Percentiles rank a stretch among this genome's conserved stretches.
Conservation (phyloP, 2,888 invertebrate genomes). For the Cryptocheilus praepositus region DNA sequence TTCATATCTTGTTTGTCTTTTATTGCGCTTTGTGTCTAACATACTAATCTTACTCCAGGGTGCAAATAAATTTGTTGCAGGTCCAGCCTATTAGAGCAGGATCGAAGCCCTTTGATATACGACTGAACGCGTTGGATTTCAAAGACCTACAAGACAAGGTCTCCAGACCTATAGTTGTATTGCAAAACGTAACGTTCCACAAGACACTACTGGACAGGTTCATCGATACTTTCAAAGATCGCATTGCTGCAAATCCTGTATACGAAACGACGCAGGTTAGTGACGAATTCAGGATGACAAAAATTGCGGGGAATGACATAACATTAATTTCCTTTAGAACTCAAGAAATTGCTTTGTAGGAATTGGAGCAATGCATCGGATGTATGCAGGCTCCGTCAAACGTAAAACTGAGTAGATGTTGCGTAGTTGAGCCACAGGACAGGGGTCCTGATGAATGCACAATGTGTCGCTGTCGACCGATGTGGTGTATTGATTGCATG, state of each 20-base stretch:
- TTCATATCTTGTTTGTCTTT: not conserved
- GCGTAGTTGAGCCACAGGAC: slow-evolving; percentile 76
- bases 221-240: slow-evolving; percentile 87
- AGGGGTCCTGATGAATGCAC: slow-evolving; percentile 74
- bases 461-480: slow-evolving; percentile 86
- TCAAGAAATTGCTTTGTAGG: slow-evolving; percentile 76
- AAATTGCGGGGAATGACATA: not conserved
- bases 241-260: slow-evolving; percentile 82
- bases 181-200: slow-evolving; percentile 83
- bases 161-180: slow-evolving; percentile 81
- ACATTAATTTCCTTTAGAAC: not conserved
- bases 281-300: not conserved
- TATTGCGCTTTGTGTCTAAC: slow-evolving; percentile 23
- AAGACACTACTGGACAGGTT: slow-evolving; percentile 90
- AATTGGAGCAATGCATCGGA: slow-evolving; percentile 89
- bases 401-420: slow-evolving; percentile 86
- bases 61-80: slow-evolving; percentile 39
- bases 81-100: slow-evolving; percentile 81
- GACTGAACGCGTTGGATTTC: slow-evolving; percentile 87
- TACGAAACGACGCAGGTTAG: slow-evolving; percentile 78
- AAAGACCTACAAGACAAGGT: slow-evolving; percentile 85
- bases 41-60: slow-evolving; percentile 31
- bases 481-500: slow-evolving; percentile 93
- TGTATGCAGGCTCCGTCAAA: slow-evolving; percentile 89
- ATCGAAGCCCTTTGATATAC: slow-evolving; percentile 80